Base-by-base conservation (phyloP, 2,113 vertebrate genomes). In the Aegithalos caudatus region DNA sequence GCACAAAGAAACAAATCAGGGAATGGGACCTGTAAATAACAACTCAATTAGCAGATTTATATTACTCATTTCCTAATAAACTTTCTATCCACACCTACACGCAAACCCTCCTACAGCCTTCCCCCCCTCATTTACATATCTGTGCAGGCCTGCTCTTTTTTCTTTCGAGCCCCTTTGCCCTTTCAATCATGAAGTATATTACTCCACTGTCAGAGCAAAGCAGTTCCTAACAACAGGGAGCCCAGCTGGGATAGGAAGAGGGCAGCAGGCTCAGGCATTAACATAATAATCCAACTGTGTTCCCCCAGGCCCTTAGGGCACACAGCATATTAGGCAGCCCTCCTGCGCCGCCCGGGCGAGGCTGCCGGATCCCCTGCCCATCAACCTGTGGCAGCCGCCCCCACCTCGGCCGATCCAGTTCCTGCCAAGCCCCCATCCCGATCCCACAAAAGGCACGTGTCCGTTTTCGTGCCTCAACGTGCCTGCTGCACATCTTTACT, bases 131-230 rank as follows among this genome's bases (percentile, higher is more conserved):
- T 99, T 98, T 99, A 97, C 98, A 99, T 98, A 98, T 99, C 98
- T 98, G 98, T 88, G 92, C 97, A 97, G 97, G 94, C 98, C 98
- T 98, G 95, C 95, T 98, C 98, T 97, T 98, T 97, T 98, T 98
- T 97, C 98, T 97, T 87, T 93, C 90, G 93, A 98, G 98, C 98
- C 99, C 99, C 99, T 99, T 99, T 99, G 99, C 98, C 99, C 99
- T 99, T 99, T 99, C 99, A 99, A 99, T 99, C 99, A 99, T 93
- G 98, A 98, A 99, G 99, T 98, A 99, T 99, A 99, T 99, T 99
- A 99, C 99, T 99, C 98, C 98, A 98, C 99, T 99, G 99, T 99
- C 99, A 99, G 98, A 98, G 99, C 98, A 99, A 99, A 99, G 99
- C 99, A 98, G 99, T 98, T 98, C 98, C 98, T 99, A 99, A 99